These are phyloP conservation scores for Barnardius zonarius DNA, from an alignment of 2,113 vertebrate genomes.

Conservation along the genomic window DNA sequence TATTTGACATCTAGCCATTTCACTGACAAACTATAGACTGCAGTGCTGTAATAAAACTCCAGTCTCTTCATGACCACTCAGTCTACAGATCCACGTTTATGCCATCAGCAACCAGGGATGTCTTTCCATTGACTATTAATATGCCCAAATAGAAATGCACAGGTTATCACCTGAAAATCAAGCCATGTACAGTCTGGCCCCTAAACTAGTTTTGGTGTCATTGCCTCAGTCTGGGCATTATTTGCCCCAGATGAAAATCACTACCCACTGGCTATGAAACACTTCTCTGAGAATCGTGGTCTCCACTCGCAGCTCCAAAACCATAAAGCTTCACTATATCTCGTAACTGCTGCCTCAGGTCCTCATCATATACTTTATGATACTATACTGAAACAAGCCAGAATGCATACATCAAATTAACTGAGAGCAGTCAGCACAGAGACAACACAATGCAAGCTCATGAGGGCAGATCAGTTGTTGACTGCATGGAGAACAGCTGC, in stretches of 20 bases:
- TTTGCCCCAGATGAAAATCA: background rate
- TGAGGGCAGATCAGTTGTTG: background rate
- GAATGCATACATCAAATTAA: background rate
- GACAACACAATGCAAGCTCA: background rate
- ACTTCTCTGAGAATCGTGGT: background rate
- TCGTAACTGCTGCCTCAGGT: background rate
- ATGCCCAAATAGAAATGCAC: background rate
- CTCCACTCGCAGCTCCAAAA: background rate
- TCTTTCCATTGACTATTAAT: background rate
- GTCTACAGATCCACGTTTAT: background rate
- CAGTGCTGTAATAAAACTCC: background rate
- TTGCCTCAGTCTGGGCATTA: rapidly evolving
- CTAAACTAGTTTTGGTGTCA: background rate
- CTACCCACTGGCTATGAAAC: background rate
- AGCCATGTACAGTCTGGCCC: rapidly evolving
- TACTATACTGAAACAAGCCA: background rate
- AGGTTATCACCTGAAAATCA: background rate
- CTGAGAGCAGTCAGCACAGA: background rate
- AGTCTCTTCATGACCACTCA: background rate
- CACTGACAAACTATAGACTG: background rate
- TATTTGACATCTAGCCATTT: background rate
- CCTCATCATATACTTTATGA: background rate
- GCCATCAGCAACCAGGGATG: background rate
- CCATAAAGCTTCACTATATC: background rate
- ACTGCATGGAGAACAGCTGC: background rate